Percentiles rank a stretch among this genome's conserved stretches.
Conservation (phyloP, 2,888 invertebrate genomes). For the Pristionchus mayeri region DNA sequence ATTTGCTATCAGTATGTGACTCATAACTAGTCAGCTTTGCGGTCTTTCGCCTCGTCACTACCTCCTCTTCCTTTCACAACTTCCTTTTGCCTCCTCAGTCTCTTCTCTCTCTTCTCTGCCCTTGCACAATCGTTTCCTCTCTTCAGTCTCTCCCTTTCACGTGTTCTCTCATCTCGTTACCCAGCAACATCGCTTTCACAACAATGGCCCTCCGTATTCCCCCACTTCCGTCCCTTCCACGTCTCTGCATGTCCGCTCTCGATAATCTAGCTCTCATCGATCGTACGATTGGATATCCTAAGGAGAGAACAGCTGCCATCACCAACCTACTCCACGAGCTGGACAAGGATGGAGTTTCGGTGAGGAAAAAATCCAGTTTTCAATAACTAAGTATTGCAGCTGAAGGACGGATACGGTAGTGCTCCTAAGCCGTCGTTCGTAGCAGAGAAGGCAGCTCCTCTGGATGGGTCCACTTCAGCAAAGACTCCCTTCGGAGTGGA, state of each 20-base stretch:
- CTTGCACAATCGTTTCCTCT: slow-evolving; percentile 4
- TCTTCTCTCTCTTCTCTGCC: not conserved
- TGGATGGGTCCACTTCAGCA: not conserved
- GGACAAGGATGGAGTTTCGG: not conserved
- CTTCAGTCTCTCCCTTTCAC: not conserved
- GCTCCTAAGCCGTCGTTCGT: not conserved
- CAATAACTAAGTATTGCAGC: not conserved
- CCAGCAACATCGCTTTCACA: not conserved
- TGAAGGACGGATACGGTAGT: not conserved
- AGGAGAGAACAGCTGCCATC: not conserved
- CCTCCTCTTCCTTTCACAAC: not conserved
- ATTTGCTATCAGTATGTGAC: not conserved
- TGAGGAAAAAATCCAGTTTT: not conserved
- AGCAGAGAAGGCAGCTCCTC: not conserved
- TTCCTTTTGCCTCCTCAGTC: not conserved
- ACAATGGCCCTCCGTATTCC: not conserved
- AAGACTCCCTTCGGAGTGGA: not conserved
- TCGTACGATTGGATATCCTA: not conserved
- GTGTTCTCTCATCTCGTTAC: not conserved
- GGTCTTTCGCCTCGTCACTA: not conserved
- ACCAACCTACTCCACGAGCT: not conserved
- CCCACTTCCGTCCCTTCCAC: not conserved
- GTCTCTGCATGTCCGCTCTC: not conserved
- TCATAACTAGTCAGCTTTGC: not conserved
- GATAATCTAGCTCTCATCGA: slow-evolving; percentile 5